phyloP scores from a whole-genome alignment of 2,113 vertebrate genomes.

The Crotalus tigris region DNA sequence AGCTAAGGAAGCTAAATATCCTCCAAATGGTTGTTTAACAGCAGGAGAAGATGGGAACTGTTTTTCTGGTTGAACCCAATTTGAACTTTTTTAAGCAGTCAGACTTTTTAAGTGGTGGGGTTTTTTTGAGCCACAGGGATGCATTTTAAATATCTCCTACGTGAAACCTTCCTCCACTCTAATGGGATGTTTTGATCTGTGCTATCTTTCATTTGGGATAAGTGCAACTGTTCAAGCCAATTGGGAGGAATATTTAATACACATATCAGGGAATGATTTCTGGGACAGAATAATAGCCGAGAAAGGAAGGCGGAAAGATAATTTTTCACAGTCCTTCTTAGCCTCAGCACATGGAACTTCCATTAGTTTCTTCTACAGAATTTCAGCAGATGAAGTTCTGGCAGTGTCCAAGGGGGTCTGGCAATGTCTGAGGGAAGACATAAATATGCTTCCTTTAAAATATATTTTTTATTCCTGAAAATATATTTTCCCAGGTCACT shows the following conservation, averaged over 20 bases:
- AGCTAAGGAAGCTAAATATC: not conserved
- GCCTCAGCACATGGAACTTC: not conserved
- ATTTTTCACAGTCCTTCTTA: not conserved
- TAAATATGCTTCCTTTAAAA: constrained; percentile 8
- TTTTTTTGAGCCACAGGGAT: not conserved
- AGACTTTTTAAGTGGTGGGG: not conserved
- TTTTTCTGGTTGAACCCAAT: not conserved
- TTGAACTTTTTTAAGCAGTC: not conserved
- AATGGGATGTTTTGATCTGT: not conserved
- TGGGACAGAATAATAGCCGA: not conserved
- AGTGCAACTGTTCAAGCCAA: not conserved
- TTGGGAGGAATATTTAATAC: not conserved
- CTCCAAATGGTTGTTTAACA: not conserved
- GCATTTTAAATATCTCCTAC: not conserved
- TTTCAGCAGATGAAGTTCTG: not conserved
- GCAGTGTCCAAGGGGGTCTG: not conserved
- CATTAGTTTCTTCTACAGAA: not conserved
- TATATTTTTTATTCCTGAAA: not conserved
- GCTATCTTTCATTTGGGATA: not conserved
- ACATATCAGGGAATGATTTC: not conserved
- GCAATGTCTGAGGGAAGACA: not conserved
- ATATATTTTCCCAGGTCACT: not conserved
- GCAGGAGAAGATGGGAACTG: not conserved
- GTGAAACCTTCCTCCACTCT: not conserved
- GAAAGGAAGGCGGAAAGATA: not conserved